Base-by-base conservation (phyloP, 2,888 invertebrate species). In the Stenodera caucasica region DNA sequence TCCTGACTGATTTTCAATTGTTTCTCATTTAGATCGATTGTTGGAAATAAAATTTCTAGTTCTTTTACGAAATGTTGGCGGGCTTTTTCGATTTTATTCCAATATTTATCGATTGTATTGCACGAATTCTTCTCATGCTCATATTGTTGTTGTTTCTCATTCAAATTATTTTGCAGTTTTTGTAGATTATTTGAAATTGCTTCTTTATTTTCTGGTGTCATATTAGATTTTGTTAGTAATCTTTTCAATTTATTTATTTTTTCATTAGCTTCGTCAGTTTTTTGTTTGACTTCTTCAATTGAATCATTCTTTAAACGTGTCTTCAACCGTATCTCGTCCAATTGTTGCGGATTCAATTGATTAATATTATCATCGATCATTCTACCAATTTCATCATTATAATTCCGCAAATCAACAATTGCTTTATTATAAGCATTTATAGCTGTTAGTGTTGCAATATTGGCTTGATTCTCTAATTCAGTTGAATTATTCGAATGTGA, bases 51-150 rank as follows among this genome's bases (percentile, higher is more conserved):
- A 55, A 88, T 86, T 75, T 86, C 84, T 37, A 90, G 81, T 78
- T 89, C 88, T 60, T 88, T 84, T 18, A 84, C 80, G 63, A 88
- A 88, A 69, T 84, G 83, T 68, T 84, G 83, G 3, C 88, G 82
- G 0, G 88, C 86, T 33, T 81, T 77, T 67, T 85, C 84, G 72
- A 92, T 92, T 81, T 92, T 88, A 55, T 88, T 88, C 89, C 94
- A 93, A 75, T 92, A 96, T 72, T 87, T 89, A 65, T 92, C 90
- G 15, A 90, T 86, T 0, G 94, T 81, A 50, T 83, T 84, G 0
- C 88, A 82, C 50, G 82, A 81, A 26, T 85, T 84, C 49, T 82
- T 75, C 61, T 88, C 87, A 0, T 78, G 76, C 21, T 85, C 85
- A 58, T 86, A 86, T 7, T 82, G 83, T 5, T 83, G 81, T 70